phyloP scores from a whole-genome alignment of 2,797 vertebrate genomes.

The Nothura maculosa region DNA sequence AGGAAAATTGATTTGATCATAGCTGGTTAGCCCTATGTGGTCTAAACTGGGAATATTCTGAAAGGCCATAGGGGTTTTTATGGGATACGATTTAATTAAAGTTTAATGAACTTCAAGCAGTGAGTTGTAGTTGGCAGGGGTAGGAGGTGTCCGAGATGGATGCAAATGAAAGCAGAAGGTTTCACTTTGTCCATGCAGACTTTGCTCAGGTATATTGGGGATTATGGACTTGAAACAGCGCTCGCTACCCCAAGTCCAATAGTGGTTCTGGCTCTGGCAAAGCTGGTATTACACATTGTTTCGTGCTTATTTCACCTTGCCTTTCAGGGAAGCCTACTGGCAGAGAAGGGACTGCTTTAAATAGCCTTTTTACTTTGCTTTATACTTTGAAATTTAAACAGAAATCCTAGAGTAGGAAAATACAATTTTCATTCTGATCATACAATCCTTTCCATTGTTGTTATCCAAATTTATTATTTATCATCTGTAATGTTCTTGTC shows the following conservation, averaged over 20 bases:
- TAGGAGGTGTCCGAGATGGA: background rate
- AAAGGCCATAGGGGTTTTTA: slow-evolving; percentile 20
- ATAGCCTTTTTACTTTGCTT: background rate
- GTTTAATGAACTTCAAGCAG: background rate
- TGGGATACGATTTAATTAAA: background rate
- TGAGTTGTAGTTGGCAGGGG: background rate
- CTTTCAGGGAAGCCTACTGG: background rate
- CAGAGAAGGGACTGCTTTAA: background rate
- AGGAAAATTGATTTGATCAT: background rate
- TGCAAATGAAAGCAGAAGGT: background rate
- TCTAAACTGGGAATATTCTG: background rate
- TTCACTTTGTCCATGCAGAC: background rate
- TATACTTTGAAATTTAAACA: background rate
- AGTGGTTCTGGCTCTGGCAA: background rate
- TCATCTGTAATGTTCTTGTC: background rate
- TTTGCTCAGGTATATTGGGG: background rate
- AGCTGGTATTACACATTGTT: background rate
- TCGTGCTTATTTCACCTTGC: background rate
- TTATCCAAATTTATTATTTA: background rate
- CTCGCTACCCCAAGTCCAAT: background rate
- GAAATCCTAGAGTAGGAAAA: background rate
- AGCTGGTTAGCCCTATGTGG: background rate
- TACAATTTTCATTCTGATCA: background rate
- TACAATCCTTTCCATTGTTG: background rate
- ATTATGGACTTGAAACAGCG: background rate